Conservation (phyloP, 2,113 vertebrate genomes). For the Microcebus lehilahytsara region DNA sequence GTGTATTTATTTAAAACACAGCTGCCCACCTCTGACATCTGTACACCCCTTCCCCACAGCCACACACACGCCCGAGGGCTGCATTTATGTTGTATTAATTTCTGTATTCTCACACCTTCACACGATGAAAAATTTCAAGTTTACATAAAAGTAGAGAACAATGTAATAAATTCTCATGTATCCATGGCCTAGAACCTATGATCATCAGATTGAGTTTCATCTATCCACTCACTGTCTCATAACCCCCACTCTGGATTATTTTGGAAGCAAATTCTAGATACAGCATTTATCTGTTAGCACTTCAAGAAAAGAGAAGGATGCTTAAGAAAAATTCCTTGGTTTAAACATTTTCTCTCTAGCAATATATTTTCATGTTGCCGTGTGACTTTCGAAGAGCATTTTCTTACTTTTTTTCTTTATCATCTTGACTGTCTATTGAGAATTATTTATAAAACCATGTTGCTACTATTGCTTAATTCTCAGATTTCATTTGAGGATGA, state of each 20-base stretch:
- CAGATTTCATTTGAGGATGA: background rate
- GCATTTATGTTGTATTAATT: background rate
- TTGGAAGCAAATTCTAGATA: background rate
- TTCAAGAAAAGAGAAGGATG: background rate
- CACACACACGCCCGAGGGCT: background rate
- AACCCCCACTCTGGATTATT: background rate
- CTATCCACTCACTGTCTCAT: background rate
- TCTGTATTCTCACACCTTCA: background rate
- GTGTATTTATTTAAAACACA: background rate
- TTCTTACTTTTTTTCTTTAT: background rate
- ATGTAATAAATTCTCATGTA: background rate
- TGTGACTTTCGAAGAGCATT: background rate
- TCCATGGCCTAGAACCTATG: background rate
- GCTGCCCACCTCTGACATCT: background rate
- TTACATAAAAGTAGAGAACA: background rate
- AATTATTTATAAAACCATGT: background rate
- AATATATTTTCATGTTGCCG: background rate
- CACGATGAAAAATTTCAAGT: background rate
- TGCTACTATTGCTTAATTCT: background rate
- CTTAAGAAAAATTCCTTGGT: background rate
- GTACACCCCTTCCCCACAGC: fast-evolving
- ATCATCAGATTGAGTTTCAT: background rate
- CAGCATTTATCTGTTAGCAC: background rate
- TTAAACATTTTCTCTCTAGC: background rate
- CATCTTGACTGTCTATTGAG: background rate